Evolutionary conservation across 1,140 invertebrate species (phyloP).

Genomic region (Aphaenogaster floridana): DNA sequence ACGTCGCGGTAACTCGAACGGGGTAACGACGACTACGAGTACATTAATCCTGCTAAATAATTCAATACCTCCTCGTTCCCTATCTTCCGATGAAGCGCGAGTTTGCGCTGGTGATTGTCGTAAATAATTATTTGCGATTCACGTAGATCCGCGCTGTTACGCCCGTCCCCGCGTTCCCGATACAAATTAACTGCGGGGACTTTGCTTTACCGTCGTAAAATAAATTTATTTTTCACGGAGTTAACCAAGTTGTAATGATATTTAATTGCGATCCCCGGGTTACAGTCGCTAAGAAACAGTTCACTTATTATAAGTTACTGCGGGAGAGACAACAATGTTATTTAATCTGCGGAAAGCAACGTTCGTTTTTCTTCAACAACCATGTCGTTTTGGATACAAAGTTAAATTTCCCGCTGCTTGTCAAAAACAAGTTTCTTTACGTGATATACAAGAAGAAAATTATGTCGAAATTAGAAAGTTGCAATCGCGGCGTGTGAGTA

Average conservation of each 20-base stretch:
- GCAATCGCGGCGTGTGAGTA: background rate
- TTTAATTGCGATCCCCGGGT: constrained; percentile 13
- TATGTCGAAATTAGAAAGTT: constrained; percentile 1
- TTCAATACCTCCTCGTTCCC: constrained; percentile 26
- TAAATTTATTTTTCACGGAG: constrained; percentile 2
- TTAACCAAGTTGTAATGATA: background rate
- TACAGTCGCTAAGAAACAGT: background rate
- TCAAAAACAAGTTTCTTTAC: background rate
- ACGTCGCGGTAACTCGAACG: constrained; percentile 46
- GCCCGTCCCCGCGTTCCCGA: background rate
- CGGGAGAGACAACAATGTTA: background rate
- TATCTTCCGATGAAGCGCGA: constrained; percentile 34
- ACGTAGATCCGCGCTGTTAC: background rate
- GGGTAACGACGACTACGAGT: constrained; percentile 46
- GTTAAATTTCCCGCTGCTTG: background rate
- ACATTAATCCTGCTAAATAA: constrained; percentile 60
- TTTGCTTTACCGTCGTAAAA: background rate
- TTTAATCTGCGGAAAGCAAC: background rate
- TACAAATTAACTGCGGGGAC: background rate
- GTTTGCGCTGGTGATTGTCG: constrained; percentile 52
- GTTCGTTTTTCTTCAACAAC: background rate
- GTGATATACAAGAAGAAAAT: background rate
- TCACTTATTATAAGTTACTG: background rate
- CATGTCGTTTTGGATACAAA: background rate
- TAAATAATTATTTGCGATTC: constrained; percentile 56